Base-by-base conservation (phyloP, 2,797 vertebrate species). In the Sparidentex hasta region DNA sequence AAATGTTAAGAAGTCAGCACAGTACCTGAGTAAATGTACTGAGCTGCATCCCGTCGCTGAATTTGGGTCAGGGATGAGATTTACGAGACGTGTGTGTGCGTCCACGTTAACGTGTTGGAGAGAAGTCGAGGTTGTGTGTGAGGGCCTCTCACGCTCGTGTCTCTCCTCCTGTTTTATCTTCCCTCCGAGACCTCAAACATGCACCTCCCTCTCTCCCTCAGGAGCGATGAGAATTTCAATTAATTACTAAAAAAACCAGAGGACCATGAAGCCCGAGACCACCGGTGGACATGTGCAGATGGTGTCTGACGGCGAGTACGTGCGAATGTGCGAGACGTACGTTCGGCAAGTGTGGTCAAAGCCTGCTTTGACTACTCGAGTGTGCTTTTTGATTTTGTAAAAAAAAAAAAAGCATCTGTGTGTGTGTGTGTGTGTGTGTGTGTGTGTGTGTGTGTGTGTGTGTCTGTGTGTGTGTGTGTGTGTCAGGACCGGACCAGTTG, bases 211-310 rank as follows among this genome's bases (percentile, higher is more conserved):
- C 46, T 81, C 61, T 85, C 79, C 69, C 81, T 47, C 21, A 17
- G 80, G 83, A 85, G 78, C 18, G 61, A 78, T 14, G 78, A 80
- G 69, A 82, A 89, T 85, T 78, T 62, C 71, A 84, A 92, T 87
- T 87, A 91, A 91, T 92, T 88, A 85, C 70, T 62, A 77, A 82
- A 90, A 62, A 82, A 89, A 64, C 62, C 83, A 81, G 57, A 78
- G 70, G 80, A 86, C 73, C 69, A 43, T 87, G 74, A 88, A 82
- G 80, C 74, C 67, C 76, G 21, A 64, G 86, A 80, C 81, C 80
- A 85, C 78, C 74, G 68, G 68, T 64, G 75, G 78, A 85, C 85
- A 64, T 47, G 76, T 76, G 77, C 65, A 79, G 78, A 85, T 75
- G 44, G 59, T 52, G 72, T 66, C 18, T 78, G 27, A 50, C 44